A percentile compares a stretch with the other conserved stretches of the same genome.
These are phyloP conservation scores for Lasiurus cinereus DNA, from an alignment of 2,113 vertebrate species.

Conservation along the genomic window DNA sequence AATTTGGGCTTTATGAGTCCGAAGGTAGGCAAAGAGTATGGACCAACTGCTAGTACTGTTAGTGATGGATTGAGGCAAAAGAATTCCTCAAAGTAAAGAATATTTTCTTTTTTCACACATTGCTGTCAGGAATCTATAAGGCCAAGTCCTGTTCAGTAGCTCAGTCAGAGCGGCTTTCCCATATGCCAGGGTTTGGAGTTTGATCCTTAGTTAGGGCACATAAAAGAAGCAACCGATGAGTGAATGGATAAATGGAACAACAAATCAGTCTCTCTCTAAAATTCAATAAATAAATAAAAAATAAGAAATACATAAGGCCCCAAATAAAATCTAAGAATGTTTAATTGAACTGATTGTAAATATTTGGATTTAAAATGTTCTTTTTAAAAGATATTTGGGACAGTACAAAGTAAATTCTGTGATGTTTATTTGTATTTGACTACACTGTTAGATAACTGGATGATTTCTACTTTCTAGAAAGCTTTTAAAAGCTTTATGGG, in stretches of 20 bases:
- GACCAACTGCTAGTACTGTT: background rate
- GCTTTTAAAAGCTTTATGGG: conserved; percentile 2
- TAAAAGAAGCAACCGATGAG: background rate
- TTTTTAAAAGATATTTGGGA: background rate
- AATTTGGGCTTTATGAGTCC: background rate
- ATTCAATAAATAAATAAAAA: background rate
- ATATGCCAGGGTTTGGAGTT: background rate
- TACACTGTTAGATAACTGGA: conserved; percentile 13
- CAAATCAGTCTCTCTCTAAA: background rate
- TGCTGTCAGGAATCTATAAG: background rate
- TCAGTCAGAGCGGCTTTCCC: background rate
- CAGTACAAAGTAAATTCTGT: conserved; percentile 12
- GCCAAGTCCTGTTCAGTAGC: background rate
- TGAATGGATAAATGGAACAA: background rate
- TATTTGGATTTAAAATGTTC: background rate
- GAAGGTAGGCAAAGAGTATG: background rate
- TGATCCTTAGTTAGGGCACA: background rate
- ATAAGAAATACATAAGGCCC: background rate
- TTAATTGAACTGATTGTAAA: conserved; percentile 34
- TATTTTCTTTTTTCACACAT: background rate
- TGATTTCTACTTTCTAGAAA: conserved; percentile 17
- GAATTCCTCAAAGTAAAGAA: conserved; percentile 3
- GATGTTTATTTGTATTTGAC: conserved; percentile 36
- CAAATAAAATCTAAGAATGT: conserved; percentile 29
- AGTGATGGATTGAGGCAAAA: background rate